Evolutionary conservation across 2,888 invertebrate species (phyloP), one percentile per base, ranked within the genome.

Genomic region (Pilophorus perplexus): DNA sequence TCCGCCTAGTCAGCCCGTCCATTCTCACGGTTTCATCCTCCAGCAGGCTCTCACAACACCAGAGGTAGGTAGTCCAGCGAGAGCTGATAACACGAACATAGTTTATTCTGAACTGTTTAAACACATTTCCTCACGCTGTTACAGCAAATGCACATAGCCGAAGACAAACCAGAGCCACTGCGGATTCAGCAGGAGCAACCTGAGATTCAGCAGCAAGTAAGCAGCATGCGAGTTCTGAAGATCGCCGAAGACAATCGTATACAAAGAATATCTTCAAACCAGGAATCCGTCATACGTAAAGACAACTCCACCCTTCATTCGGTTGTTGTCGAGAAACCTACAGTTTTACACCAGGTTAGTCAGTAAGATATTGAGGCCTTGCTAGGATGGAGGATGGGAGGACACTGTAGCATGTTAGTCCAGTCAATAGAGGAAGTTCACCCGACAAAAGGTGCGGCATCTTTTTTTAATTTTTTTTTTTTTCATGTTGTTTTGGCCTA

Each of bases 31-130:
- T 37, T 77, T 78, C 68, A 79, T 80, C 50, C 74, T 80, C 33
- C 80, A 80, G 62, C 79, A 79, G 69, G 79, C 79, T 1, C 74
- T 80, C 12, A 79, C 79, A 1, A 70, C 66, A 48, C 54, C 69
- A 8, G 70, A 71, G 18, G 55, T 57, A 27, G 37, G 12, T 6
- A n/a, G n/a, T n/a, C n/a, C n/a, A n/a, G n/a, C n/a, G n/a, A n/a
- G n/a, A n/a, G n/a, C n/a, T n/a, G n/a, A n/a, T n/a, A n/a, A n/a
- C n/a, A n/a, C n/a, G n/a, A n/a, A n/a, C n/a, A n/a, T n/a, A n/a
- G n/a, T n/a, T n/a, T n/a, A n/a, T n/a, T n/a, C n/a, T n/a, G n/a
- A n/a, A n/a, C n/a, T n/a, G n/a, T n/a, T n/a, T n/a, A n/a, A n/a
- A n/a, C n/a, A n/a, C n/a, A n/a, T n/a, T n/a, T n/a, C n/a, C n/a